A percentile compares a stretch with the other conserved stretches of the same genome.
phyloP scores from a whole-genome alignment of 2,113 vertebrate species.

The Cyprinodon brontotheroides region DNA sequence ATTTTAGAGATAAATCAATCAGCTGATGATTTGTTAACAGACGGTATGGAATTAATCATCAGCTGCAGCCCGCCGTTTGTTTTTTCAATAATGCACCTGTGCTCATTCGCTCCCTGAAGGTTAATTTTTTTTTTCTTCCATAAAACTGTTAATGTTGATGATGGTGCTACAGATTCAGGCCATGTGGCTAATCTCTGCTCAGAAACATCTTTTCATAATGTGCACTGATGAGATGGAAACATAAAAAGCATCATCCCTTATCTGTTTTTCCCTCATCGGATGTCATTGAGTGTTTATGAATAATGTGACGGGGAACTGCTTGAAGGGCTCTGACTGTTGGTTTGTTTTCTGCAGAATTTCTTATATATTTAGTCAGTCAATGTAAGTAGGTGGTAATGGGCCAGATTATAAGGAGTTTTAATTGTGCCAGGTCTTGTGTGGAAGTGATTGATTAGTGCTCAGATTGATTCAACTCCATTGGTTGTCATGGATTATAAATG shows the following conservation, averaged over 20 bases:
- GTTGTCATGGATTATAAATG: conserved; percentile 57
- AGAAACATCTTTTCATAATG: conserved; percentile 24
- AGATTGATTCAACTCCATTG: conserved; percentile 49
- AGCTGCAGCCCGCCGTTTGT: neutral
- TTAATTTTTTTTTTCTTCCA: conserved; percentile 26
- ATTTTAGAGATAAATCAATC: neutral
- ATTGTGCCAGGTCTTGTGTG: conserved; percentile 29
- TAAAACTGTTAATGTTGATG: conserved; percentile 30
- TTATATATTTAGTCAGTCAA: conserved; percentile 12
- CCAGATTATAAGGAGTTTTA: conserved; percentile 39
- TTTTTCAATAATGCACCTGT: conserved; percentile 5
- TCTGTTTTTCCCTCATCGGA: conserved; percentile 10
- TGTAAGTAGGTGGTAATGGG: conserved; percentile 13
- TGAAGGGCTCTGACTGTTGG: neutral
- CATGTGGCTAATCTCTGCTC: conserved; percentile 17
- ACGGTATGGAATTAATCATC: neutral
- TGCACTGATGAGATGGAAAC: conserved; percentile 22
- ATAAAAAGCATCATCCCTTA: conserved; percentile 16
- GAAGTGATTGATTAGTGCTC: conserved; percentile 56
- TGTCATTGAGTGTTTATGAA: conserved; percentile 1
- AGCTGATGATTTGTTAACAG: neutral
- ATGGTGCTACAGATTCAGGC: conserved; percentile 23
- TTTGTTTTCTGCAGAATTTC: conserved; percentile 2
- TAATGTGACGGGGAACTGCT: neutral
- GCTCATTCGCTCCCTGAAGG: neutral